Base-by-base conservation (phyloP, 2,113 vertebrate genomes). In the Lamprologus sp. region DNA sequence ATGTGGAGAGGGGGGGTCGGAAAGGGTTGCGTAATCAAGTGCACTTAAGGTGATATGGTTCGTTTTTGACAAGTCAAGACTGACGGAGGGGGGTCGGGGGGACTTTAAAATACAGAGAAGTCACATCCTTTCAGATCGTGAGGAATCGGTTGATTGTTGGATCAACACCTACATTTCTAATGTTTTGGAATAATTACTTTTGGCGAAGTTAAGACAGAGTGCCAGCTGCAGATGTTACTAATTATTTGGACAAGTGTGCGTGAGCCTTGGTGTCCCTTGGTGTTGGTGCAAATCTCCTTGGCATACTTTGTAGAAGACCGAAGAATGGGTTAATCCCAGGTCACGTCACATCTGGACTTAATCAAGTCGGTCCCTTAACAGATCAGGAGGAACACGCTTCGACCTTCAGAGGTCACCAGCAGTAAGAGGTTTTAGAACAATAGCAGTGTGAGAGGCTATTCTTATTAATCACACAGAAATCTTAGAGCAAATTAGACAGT, bases 31-130 rank as follows among this genome's bases (percentile, higher is more conserved):
- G 37, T 94, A 95, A 95, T 91, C 80, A 93, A 90, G 94, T 92
- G 94, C 90, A 94, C 93, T 93, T 94, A 92, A 93, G 94, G 93
- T 95, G 93, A 94, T 87, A 86, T 88, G 81, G 53, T 86, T 89
- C 84, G 7, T 93, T 82, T 94, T 90, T 87, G 79, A 88, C 83
- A 5, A 28, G 87, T 84, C 88, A 15, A 65, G 51, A 23, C 55
- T 60, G 35, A 80, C 6, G 33, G 6, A 14, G 31, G 7, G 21
- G 81, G 5, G 5, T 58, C 7, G 14, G 56, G 2, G 14, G 19
- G 33, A 47, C 42, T 28, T 56, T 10, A 21, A 63, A 10, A 82
- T 83, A 13, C 31, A 26, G 51, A 45, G 7, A 8, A 68, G 9
- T 15, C 42, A 79, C 83, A 37, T 21, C 60, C 17, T 6, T 2